Evolutionary conservation across 2,113 vertebrate genomes (phyloP).

Genomic region (Silurus glanis): DNA sequence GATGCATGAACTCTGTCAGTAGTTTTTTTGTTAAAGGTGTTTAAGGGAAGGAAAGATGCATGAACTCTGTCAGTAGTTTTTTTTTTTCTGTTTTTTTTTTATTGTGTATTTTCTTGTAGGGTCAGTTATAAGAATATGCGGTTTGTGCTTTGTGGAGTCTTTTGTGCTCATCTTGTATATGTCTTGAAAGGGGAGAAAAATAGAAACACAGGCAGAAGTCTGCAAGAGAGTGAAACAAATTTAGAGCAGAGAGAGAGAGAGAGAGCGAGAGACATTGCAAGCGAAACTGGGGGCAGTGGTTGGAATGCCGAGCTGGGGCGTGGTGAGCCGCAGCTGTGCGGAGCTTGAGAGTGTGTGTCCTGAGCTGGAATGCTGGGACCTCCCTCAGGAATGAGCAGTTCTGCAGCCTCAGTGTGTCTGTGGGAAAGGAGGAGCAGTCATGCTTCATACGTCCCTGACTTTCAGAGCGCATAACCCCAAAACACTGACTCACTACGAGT

Average conservation of each 20-base stretch:
- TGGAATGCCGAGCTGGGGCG: constrained; percentile 43
- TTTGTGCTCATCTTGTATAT: neutral
- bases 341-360: constrained; percentile 36
- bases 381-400: constrained; percentile 51
- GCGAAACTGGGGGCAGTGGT: constrained; percentile 28
- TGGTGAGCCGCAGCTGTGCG: constrained; percentile 50
- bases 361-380: constrained; percentile 47
- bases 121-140: neutral
- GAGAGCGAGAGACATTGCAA: constrained; percentile 8
- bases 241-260: neutral
- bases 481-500: constrained; percentile 36
- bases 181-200: neutral
- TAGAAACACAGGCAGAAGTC: neutral
- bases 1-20: neutral
- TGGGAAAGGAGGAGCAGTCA: constrained; percentile 31
- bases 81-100: neutral
- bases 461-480: constrained; percentile 21
- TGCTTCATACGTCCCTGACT: constrained; percentile 14
- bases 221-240: neutral
- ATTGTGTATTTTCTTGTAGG: neutral
- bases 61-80: neutral
- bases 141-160: neutral
- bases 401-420: constrained; percentile 30
- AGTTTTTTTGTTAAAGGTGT: neutral
- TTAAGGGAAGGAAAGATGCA: neutral